Conservation (phyloP, 2,797 vertebrate genomes). For the Naso thynnoides region DNA sequence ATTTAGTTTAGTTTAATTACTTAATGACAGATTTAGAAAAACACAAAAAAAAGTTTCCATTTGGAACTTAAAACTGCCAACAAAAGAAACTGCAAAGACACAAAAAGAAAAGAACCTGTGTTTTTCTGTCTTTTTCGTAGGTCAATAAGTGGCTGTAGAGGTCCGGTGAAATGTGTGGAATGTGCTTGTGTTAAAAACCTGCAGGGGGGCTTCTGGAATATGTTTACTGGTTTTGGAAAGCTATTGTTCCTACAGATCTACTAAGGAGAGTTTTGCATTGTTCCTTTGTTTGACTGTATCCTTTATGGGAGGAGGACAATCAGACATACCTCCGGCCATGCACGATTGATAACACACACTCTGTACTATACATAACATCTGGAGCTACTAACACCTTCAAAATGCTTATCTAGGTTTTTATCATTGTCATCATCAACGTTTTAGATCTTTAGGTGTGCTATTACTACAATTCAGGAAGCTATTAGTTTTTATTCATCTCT, state of each 20-base stretch:
- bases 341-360: constrained; percentile 55
- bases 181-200: constrained; percentile 63
- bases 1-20: background rate
- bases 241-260: constrained; percentile 71
- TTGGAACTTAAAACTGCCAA: background rate
- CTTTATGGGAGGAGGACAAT: constrained; percentile 68
- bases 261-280: constrained; percentile 64
- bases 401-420: background rate
- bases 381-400: constrained; percentile 18
- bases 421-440: too few relatives aligned
- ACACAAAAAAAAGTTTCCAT: background rate
- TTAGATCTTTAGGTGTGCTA: background rate
- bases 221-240: constrained; percentile 61
- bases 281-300: constrained; percentile 82
- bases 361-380: constrained; percentile 39
- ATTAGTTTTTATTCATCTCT: background rate
- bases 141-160: constrained; percentile 19
- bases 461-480: background rate
- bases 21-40: background rate
- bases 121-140: background rate
- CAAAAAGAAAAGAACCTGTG: background rate
- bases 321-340: constrained; percentile 59
- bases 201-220: constrained; percentile 58
- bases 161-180: constrained; percentile 52
- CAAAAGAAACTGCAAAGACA: constrained; percentile 4